Evolutionary conservation across 23 tunicate species (phyloP).

Genomic region (Halocynthia aurantium): DNA sequence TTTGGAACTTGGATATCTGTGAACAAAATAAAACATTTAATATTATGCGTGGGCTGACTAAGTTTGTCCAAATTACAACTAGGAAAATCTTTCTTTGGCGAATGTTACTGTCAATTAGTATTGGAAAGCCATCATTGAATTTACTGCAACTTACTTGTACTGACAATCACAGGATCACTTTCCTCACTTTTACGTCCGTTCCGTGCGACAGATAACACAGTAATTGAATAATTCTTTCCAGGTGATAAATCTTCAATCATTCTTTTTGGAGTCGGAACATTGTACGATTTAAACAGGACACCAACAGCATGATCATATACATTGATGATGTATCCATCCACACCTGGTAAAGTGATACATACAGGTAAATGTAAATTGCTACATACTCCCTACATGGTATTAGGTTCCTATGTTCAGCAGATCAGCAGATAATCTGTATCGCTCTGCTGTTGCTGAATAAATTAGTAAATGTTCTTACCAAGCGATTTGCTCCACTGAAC

Average conservation of each 20-base stretch:
- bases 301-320: slow-evolving; percentile 1
- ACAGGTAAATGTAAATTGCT: not conserved
- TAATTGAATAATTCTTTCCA: slow-evolving; percentile 19
- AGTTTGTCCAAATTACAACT: not conserved
- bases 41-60: too few relatives aligned
- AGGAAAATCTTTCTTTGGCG: not conserved
- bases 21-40: not conserved
- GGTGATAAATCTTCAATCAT: slow-evolving; percentile 4
- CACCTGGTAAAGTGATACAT: not conserved
- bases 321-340: slow-evolving; percentile 1
- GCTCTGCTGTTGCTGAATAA: not conserved
- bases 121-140: not conserved
- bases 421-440: too few relatives aligned
- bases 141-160: slow-evolving; percentile 34
- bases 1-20: not conserved
- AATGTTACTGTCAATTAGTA: not conserved
- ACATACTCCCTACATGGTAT: not conserved
- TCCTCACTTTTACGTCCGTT: slow-evolving; percentile 44
- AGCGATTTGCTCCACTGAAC: slow-evolving; percentile 11
- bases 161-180: slow-evolving; percentile 38
- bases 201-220: slow-evolving; percentile 6
- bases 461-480: not conserved
- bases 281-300: not conserved
- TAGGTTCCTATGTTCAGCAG: too few relatives aligned
- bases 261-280: not conserved